Evolutionary conservation across 2,888 invertebrate genomes (phyloP), one percentile per base, ranked within the genome.

Genomic region (Leucania comma): DNA sequence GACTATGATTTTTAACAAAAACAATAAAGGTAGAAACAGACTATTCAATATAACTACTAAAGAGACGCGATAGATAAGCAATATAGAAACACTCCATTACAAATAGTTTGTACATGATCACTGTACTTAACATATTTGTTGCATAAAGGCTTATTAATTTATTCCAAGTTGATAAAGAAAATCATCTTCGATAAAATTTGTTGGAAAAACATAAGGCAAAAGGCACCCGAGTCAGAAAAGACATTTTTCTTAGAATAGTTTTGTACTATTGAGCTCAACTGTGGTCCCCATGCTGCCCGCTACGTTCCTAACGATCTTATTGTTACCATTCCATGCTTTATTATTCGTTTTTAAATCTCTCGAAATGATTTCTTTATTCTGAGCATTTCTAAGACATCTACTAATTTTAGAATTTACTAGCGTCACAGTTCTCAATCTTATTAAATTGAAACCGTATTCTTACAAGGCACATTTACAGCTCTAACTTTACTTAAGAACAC

Each of bases 281-380:
- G 82, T 90, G 90, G 90, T 90, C 90, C 90, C 90, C 78, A 80
- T 87, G 81, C 85, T 86, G 87, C 87, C 82, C 75, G 80, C 83
- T 82, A 78, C 68, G 63, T 68, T 81, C 83, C 75, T 82, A 81
- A 60, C 68, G 61, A 70, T 82, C 82, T 84, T 59, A 78, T 75
- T 78, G 68, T 70, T 69, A 65, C 66, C 61, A 70, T 72, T 60
- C 57, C 57, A 74, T 51, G 38, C 54, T n/a, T n/a, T n/a, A n/a
- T n/a, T 76, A 66, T 56, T 61, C 59, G 50, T 60, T 72, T 61
- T 68, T 63, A 53, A 57, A 66, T 65, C 68, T 67, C 42, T 51
- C 62, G 61, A 73, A 73, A 77, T 57, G 46, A 67, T 82, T 76
- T 72, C 32, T 65, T 69, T 54, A 53, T 48, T 77, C 69, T 77